Evolutionary conservation across 2,888 invertebrate genomes (phyloP), one percentile per base, ranked within the genome.

Genomic region (Melikaiella ostensackeni): DNA sequence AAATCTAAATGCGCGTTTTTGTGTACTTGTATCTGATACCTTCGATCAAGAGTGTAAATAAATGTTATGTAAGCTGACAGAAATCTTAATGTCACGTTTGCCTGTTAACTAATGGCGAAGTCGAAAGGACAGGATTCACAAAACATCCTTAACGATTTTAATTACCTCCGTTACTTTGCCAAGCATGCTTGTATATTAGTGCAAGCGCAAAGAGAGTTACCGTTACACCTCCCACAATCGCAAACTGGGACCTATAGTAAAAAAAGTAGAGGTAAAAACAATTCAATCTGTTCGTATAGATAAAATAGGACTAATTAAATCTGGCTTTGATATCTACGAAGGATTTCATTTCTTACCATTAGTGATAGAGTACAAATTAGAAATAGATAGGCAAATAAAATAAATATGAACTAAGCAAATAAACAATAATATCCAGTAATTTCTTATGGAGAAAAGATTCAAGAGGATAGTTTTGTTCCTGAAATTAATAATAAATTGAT

Each of bases 161-260:
- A 66, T 66, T 66, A 66, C 66, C 66, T 66, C 66, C 66, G 66
- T 66, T 66, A 66, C 16, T 66, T 46, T 66, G 27, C 66, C 42
- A 66, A 66, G 46, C 66, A 42, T 19, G 66, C 66, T 66, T 66
- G 64, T 66, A 66, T 66, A 66, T 66, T 46, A 30, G 66, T 64
- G 38, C 42, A 42, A 66, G 66, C 16, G 59, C 59, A 59, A 59
- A 59, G 16, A 27, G 19, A 66, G 19, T 46, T 66, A 66, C 46
- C 66, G 66, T 66, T 66, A 66, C 16, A 66, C 66, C 46, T 66
- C 66, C 27, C 27, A 38, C 64, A 42, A 64, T 66, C 42, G 66
- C 19, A 24, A 46, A 42, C 42, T 66, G 16, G 42, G 42, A 27
- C 42, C 42, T 27, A 3, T 19, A 46, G 8, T 42, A 46, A 66